Evolutionary conservation across 2,888 invertebrate species (phyloP), one percentile per base, ranked within the genome.

Genomic region (Rapana venosa): DNA sequence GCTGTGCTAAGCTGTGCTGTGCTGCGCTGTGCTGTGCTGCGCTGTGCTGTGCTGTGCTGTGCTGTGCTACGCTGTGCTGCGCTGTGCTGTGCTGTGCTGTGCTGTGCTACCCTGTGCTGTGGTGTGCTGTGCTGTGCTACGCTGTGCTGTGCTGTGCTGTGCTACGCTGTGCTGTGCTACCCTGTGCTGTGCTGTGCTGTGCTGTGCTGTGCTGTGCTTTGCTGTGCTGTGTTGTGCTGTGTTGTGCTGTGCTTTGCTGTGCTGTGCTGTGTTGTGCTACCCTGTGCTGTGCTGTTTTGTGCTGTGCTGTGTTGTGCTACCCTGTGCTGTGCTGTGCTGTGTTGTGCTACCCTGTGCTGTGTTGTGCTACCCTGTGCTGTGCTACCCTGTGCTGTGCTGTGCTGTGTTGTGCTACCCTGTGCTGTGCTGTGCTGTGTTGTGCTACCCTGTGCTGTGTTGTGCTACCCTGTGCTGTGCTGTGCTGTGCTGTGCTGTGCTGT

Each of bases 1-100:
- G 79, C 79, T 77, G 77, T 77, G 77, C 77, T 77, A 32, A 30
- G 77, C 20, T 79, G 79, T 79, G 79, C 79, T 79, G 79, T 79
- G 35, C 79, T 79, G 79, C 32, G 15, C 79, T 35, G 79, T 35
- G 35, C 79, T 79, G 79, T 79, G 15, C 79, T 79, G 79, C 32
- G 35, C 79, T 79, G 35, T 79, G 79, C 79, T 15, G 35, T 79
- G 35, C 32, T 35, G 35, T 79, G 79, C 20, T 79, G 79, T 79
- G 79, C 79, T 79, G 79, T 79, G 35, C 79, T 79, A 35, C 32
- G 15, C 79, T 35, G 79, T 35, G 35, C 79, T 79, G 79, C 32
- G 15, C 79, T 79, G 79, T 35, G 35, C 79, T 79, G 35, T 79
- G 79, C 79, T 15, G 35, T 79, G 35, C 32, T 35, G 35, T 79